phyloP scores from a whole-genome alignment of 2,797 vertebrate genomes.

The Clarias fuscus region DNA sequence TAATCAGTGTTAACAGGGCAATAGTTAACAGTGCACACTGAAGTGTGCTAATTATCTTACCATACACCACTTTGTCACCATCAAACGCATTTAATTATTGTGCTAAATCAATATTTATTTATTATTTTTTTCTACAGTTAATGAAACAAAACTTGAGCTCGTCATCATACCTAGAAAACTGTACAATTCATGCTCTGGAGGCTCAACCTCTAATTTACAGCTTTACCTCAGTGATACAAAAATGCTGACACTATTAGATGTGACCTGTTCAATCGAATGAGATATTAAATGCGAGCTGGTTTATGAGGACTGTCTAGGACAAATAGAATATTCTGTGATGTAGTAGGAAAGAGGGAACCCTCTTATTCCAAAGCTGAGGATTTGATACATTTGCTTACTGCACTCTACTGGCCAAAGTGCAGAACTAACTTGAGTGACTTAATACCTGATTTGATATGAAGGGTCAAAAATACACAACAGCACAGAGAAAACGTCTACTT shows the following conservation, averaged over 20 bases:
- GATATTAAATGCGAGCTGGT: no score
- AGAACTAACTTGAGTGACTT: no score
- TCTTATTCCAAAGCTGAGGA: no score
- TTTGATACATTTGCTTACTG: no score
- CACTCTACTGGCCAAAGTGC: no score
- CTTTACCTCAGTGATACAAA: not conserved
- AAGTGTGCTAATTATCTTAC: not conserved
- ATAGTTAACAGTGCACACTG: not conserved
- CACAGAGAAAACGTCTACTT: not conserved
- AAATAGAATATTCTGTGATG: no score
- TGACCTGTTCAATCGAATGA: no score
- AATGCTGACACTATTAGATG: not conserved
- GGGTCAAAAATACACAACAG: not conserved
- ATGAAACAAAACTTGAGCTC: not conserved
- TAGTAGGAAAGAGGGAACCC: no score
- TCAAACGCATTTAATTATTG: not conserved
- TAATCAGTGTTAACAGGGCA: not conserved
- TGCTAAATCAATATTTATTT: not conserved
- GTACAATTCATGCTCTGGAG: not conserved
- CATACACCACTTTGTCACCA: not conserved
- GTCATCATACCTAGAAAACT: not conserved
- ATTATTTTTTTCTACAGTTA: not conserved
- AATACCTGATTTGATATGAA: no score
- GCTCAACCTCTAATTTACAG: not conserved
- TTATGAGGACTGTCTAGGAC: no score